Conservation (phyloP, 2,797 vertebrate species). For the Muscicapa striata region DNA sequence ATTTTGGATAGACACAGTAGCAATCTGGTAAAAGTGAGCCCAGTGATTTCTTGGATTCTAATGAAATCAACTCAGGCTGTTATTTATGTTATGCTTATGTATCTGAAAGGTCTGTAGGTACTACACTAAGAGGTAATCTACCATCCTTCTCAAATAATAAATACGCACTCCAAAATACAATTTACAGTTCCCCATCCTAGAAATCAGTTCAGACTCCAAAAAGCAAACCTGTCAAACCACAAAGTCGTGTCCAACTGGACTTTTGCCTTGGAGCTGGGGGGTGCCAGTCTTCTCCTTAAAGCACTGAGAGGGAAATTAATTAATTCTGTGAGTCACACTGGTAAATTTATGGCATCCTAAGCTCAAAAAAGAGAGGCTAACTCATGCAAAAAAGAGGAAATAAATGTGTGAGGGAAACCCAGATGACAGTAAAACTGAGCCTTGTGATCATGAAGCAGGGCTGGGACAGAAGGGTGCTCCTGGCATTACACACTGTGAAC, state of each 20-base stretch:
- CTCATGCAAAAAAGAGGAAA: background rate
- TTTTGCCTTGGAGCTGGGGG: background rate
- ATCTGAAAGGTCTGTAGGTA: background rate
- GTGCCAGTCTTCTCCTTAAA: background rate
- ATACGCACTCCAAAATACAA: background rate
- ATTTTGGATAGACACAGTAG: background rate
- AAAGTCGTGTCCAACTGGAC: background rate
- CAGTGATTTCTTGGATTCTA: background rate
- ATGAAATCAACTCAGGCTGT: background rate
- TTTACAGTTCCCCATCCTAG: background rate
- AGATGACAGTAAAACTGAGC: background rate
- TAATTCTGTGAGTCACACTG: background rate
- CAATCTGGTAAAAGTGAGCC: background rate
- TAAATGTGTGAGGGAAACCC: background rate
- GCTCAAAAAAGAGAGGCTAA: background rate
- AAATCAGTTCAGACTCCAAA: background rate
- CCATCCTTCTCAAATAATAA: background rate
- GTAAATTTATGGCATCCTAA: background rate
- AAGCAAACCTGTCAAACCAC: background rate
- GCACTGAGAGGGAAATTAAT: background rate
- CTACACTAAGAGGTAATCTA: background rate
- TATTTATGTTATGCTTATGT: background rate
- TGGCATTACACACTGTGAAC: background rate
- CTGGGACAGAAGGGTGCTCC: background rate
- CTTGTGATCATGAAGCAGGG: background rate